Percentiles rank a stretch among this genome's conserved stretches.
These are phyloP conservation scores for Silurus asotus DNA, from an alignment of 2,113 vertebrate species.

Conservation along the genomic window DNA sequence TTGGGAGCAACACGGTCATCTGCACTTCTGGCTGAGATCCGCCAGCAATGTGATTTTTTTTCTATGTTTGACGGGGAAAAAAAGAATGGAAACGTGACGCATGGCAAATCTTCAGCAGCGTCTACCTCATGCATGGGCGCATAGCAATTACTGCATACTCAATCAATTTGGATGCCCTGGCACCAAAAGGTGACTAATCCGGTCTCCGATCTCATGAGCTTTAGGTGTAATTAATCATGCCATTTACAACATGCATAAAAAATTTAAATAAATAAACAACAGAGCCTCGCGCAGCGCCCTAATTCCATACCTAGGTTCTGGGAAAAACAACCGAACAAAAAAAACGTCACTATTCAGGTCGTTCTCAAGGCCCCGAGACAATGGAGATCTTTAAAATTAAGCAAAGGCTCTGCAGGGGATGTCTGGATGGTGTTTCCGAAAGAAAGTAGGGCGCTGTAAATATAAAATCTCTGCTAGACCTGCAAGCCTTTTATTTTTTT, in stretches of 20 bases:
- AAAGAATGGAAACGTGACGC: not conserved
- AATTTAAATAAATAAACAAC: not conserved
- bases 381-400: conserved; percentile 20
- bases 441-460: conserved; percentile 49
- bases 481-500: not conserved
- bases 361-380: conserved; percentile 10
- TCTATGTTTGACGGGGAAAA: not conserved
- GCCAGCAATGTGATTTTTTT: not conserved
- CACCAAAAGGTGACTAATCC: conserved; percentile 19
- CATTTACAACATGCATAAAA: not conserved
- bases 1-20: not conserved
- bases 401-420: conserved; percentile 1
- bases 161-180: not conserved
- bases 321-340: not conserved
- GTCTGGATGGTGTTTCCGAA: conserved; percentile 28
- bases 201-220: conserved; percentile 5
- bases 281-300: not conserved
- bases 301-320: not conserved
- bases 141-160: conserved; percentile 23
- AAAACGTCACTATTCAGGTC: conserved; percentile 10
- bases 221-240: conserved; percentile 23
- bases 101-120: conserved; percentile 16
- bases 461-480: conserved; percentile 32
- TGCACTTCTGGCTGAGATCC: not conserved
- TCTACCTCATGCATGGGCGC: conserved; percentile 9